phyloP scores from a whole-genome alignment of 1,140 invertebrate genomes.

The Sycophila sp. region DNA sequence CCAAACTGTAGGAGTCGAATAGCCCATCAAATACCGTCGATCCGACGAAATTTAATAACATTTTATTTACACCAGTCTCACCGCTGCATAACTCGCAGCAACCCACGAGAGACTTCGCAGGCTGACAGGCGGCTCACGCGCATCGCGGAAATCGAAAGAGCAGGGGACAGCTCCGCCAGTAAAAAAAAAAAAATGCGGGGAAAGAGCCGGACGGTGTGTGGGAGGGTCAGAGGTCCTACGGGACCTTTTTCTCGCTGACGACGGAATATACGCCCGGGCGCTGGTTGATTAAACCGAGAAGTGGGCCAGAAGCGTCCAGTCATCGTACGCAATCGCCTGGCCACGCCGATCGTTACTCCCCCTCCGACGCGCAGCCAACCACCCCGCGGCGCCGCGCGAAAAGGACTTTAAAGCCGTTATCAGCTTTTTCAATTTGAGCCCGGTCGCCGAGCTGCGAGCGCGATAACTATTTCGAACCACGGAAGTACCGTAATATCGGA shows the following conservation, averaged over 20 bases:
- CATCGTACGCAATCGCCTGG: conserved; percentile 7
- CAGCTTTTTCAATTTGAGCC: conserved; percentile 3
- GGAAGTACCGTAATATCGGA: neutral
- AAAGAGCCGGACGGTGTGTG: neutral
- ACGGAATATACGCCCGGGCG: neutral
- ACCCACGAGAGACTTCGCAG: neutral
- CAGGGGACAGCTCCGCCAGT: too few species aligned
- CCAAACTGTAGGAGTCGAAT: too few species aligned
- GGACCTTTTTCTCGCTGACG: neutral
- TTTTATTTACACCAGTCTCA: neutral
- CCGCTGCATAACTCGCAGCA: neutral
- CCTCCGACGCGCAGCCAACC: too few species aligned
- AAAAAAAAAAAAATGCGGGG: neutral
- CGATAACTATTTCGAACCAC: neutral
- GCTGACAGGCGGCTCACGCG: too few species aligned
- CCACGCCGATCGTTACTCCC: conserved; percentile 1
- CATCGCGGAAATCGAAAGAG: neutral
- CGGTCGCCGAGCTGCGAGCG: neutral
- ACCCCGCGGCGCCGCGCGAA: neutral
- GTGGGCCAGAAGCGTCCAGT: neutral
- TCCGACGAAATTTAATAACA: neutral
- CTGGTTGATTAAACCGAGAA: conserved; percentile 13
- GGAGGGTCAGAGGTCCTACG: neutral
- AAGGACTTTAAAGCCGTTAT: conserved; percentile 5
- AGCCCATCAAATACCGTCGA: too few species aligned